Base-by-base conservation (phyloP, 2,113 vertebrate species). In the Ranitomeya imitator region DNA sequence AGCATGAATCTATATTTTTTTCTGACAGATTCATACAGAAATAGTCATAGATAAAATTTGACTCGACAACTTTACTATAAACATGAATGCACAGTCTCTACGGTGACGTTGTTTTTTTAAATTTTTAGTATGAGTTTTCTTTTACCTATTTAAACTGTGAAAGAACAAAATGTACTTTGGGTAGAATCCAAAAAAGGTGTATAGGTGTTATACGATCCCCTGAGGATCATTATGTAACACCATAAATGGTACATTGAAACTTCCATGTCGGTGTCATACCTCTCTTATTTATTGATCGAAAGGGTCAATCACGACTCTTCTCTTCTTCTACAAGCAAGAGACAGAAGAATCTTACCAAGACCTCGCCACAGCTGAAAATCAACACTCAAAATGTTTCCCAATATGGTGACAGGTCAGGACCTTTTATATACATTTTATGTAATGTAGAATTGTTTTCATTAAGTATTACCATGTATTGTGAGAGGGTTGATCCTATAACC, bases 391-490 rank as follows among this genome's bases (percentile, higher is more conserved):
- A 87, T 82, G 79, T 73, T 59, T 31, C 52, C 52, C 59, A 51
- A 45, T 23, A 51, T 61, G 21, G 19, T 69, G 18, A 67, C 73
- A 86, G 74, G 85, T 86, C 57, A 86, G 85, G 14, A 86, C 13
- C 23, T 69, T 54, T 59, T 80, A 59, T 80, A 54, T 13, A 57
- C 12, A 57, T 57, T 11, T 57, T 11, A 11, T 11, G 12, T 57
- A 57, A 57, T 57, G 12, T 57, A 57, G 8, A 57, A 11, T 13
- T 57, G 55, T 6, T 11, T 11, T 57, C 8, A 57, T 57, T 57
- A 13, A 6, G 4, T 57, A 13, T 11, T 57, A 9, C 55, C 55
- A 57, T 57, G 55, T 13, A 45, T 45, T 45, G 37, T 45, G 37
- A 45, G 37, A 4, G 37, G 3, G 37, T 45, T 45, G 37, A 45